phyloP scores from a whole-genome alignment of 1,140 invertebrate species.

The Homarus americanus region DNA sequence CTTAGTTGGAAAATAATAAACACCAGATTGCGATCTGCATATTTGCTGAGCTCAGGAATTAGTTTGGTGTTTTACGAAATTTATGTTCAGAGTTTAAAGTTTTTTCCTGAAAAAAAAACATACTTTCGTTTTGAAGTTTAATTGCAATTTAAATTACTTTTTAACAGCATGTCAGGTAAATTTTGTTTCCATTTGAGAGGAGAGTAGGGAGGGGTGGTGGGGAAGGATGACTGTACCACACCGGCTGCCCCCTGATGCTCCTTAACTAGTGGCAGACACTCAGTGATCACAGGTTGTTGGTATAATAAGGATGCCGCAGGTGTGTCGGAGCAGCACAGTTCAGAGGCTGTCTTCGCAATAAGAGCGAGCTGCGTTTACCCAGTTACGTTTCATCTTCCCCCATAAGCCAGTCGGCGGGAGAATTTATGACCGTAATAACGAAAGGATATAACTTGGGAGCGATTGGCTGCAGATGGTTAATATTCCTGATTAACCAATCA shows the following conservation, averaged over 20 bases:
- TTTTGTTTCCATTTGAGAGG: neutral
- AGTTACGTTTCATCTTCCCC: neutral
- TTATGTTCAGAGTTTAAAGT: no score
- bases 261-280: neutral
- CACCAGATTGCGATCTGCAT: neutral
- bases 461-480: slow-evolving; percentile 14
- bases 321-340: no score
- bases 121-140: neutral
- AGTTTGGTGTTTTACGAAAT: neutral
- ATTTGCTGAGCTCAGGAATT: neutral
- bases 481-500: slow-evolving; percentile 15
- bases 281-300: neutral
- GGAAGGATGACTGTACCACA: neutral
- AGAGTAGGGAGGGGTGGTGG: neutral
- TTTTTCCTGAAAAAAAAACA: no score
- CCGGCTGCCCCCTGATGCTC: neutral
- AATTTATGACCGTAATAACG: slow-evolving; percentile 5
- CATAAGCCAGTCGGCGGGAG: neutral
- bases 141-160: neutral
- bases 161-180: neutral
- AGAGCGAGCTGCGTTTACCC: neutral
- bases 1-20: neutral
- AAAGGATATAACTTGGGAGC: slow-evolving; percentile 6
- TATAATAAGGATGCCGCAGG: neutral
- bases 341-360: neutral